A percentile compares a stretch with the other conserved stretches of the same genome.
phyloP scores from a whole-genome alignment of 1,140 invertebrate species.

The Harpegnathos saltator region DNA sequence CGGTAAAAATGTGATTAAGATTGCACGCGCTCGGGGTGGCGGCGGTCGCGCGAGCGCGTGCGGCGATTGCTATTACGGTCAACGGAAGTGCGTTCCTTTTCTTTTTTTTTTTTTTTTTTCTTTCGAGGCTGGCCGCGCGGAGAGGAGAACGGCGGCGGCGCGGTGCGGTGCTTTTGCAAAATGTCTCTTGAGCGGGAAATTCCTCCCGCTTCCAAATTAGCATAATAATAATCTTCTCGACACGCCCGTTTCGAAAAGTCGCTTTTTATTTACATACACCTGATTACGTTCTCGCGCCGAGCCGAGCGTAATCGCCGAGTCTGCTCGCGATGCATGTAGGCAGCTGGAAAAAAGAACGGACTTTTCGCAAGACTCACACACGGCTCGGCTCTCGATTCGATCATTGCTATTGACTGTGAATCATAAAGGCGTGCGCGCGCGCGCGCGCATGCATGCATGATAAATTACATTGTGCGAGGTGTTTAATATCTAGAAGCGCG shows the following conservation, averaged over 20 bases:
- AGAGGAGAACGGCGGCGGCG: constrained; percentile 9
- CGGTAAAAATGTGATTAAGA: constrained; percentile 32
- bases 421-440: no score
- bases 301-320: constrained; percentile 12
- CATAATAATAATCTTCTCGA: constrained; percentile 33
- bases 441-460: constrained; percentile 29
- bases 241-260: neutral
- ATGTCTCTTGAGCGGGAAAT: constrained; percentile 10
- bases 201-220: constrained; percentile 2
- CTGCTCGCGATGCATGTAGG: neutral
- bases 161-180: neutral
- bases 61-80: constrained; percentile 22
- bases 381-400: neutral
- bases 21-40: constrained; percentile 11
- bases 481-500: neutral
- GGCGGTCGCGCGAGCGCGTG: neutral
- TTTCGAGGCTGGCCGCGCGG: neutral
- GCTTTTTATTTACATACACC: constrained; percentile 9
- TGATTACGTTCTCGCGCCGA: neutral
- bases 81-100: constrained; percentile 24
- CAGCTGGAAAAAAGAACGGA: constrained; percentile 41
- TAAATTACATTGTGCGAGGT: neutral
- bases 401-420: neutral
- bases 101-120: constrained; percentile 30
- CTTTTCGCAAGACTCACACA: constrained; percentile 20